These are phyloP conservation scores for Pinctada fucata DNA, from an alignment of 2,888 invertebrate genomes.

Conservation along the genomic window DNA sequence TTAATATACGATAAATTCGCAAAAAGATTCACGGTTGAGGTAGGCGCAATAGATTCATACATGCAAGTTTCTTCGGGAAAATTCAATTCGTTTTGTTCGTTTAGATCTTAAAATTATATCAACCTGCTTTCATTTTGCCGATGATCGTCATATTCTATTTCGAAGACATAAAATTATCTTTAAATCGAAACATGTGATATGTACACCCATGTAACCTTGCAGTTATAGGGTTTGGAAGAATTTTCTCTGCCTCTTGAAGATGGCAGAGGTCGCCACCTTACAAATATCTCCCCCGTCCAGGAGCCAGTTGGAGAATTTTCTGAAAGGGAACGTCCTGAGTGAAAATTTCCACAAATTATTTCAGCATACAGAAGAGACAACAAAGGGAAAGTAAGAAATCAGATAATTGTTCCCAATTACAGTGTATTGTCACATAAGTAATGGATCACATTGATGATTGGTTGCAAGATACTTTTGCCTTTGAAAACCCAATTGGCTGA, in stretches of 20 bases:
- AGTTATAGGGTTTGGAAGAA: too few species aligned
- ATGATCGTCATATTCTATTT: too few species aligned
- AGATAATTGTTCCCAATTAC: slow-evolving; percentile 1
- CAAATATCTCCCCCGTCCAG: slow-evolving; percentile 61
- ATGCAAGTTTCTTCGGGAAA: too few species aligned
- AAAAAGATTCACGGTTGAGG: too few species aligned
- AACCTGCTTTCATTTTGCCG: neutral
- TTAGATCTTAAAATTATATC: neutral
- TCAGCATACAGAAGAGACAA: slow-evolving; percentile 53
- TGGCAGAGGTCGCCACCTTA: slow-evolving; percentile 52
- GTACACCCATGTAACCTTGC: too few species aligned
- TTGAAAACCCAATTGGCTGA: too few species aligned
- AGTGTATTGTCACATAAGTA: neutral
- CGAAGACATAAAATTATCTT: too few species aligned
- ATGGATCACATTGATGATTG: neutral
- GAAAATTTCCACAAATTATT: slow-evolving; percentile 67
- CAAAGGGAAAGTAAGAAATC: slow-evolving; percentile 45
- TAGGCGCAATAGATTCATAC: too few species aligned
- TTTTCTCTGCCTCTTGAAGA: too few species aligned
- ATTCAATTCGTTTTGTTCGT: neutral
- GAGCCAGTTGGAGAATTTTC: slow-evolving; percentile 62
- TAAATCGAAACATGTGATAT: too few species aligned
- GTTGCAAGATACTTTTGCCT: neutral
- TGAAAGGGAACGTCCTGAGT: slow-evolving; percentile 62
- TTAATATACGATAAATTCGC: too few species aligned